A percentile compares a stretch with the other conserved stretches of the same genome.
These are phyloP conservation scores for Chironomus striatipennis DNA, from an alignment of 1,140 invertebrate genomes.

Conservation along the genomic window DNA sequence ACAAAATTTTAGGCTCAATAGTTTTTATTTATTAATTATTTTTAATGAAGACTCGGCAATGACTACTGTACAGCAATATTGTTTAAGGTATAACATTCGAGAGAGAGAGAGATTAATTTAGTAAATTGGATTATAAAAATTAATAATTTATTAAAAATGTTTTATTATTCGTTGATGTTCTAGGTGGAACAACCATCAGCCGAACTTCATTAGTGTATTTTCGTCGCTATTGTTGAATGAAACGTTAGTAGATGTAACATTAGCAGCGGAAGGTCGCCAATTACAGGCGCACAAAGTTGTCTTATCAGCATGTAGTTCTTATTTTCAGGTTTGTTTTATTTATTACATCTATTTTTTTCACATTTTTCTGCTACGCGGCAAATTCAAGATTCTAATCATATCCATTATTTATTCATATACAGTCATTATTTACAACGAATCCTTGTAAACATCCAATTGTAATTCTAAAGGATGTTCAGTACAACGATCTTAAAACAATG, in stretches of 20 bases:
- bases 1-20: constrained; percentile 1
- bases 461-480: constrained; percentile 81
- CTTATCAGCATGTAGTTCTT: constrained; percentile 75
- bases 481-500: constrained; percentile 75
- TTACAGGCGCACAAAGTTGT: constrained; percentile 80
- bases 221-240: constrained; percentile 67
- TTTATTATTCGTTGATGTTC: constrained; percentile 45
- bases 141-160: constrained; percentile 10
- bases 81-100: not conserved
- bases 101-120: not conserved
- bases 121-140: constrained; percentile 16
- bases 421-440: constrained; percentile 71
- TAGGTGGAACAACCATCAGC: constrained; percentile 83
- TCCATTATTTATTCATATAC: constrained; percentile 32
- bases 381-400: not conserved
- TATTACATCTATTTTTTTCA: too few species aligned
- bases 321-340: constrained; percentile 63
- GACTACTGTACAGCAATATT: constrained; percentile 20
- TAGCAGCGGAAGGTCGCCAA: constrained; percentile 74
- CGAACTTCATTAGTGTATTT: constrained; percentile 80
- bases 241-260: constrained; percentile 77
- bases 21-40: not conserved
- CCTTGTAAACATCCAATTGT: constrained; percentile 85
- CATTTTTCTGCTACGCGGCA: constrained; percentile 18
- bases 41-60: constrained; percentile 7